These are phyloP conservation scores for Dendronephthya gigantea DNA, from an alignment of 64 coral and sea anemone genomes.

Conservation along the genomic window DNA sequence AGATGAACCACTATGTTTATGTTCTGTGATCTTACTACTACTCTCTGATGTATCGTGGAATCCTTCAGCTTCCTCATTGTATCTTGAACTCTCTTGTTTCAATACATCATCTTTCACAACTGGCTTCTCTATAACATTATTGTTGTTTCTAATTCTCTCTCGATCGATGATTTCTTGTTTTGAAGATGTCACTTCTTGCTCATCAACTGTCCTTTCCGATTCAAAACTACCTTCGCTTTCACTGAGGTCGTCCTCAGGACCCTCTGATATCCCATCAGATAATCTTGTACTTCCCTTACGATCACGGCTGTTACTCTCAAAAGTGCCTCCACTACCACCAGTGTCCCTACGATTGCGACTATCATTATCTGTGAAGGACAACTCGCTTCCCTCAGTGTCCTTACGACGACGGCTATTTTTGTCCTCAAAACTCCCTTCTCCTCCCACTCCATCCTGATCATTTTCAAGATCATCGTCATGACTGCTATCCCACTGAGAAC, in stretches of 20 bases:
- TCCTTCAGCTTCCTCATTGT: background rate
- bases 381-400: background rate
- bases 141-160: background rate
- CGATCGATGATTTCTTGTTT: background rate
- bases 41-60: slow-evolving; percentile 2
- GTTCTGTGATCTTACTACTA: slow-evolving; percentile 40
- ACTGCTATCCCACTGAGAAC: slow-evolving; percentile 29
- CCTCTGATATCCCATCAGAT: no score
- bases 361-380: background rate
- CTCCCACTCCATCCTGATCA: background rate
- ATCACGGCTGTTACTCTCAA: background rate
- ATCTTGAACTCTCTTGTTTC: background rate
- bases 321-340: background rate
- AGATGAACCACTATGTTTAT: slow-evolving; percentile 5
- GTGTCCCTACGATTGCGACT: background rate
- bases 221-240: background rate
- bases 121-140: background rate
- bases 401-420: background rate
- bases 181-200: background rate
- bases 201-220: background rate
- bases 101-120: background rate
- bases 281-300: no score
- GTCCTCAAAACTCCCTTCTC: no score
- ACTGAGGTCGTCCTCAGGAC: no score
- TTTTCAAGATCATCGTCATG: slow-evolving; percentile 3